Conservation (phyloP, 2,888 invertebrate genomes). For the Amiota communis region DNA sequence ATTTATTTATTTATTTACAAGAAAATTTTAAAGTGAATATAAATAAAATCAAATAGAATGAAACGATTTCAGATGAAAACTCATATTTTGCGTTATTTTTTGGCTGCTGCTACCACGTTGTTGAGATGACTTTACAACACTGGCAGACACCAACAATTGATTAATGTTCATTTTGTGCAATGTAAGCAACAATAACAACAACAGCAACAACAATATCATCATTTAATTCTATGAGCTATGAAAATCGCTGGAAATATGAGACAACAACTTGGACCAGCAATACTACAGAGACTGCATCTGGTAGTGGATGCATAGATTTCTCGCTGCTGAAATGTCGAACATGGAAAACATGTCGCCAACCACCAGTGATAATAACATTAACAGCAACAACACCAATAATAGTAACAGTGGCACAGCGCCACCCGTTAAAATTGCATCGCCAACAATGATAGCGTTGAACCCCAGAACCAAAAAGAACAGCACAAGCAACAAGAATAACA, state of each 20-base stretch:
- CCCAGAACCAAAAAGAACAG: not conserved
- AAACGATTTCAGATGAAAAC: conserved; percentile 28
- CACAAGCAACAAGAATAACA: conserved; percentile 19
- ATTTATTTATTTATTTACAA: conserved; percentile 38
- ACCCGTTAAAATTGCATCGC: conserved; percentile 5
- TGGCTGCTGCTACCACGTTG: conserved; percentile 9
- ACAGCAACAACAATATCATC: conserved; percentile 41
- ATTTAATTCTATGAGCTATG: conserved; percentile 12
- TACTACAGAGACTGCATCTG: not conserved
- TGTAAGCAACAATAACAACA: conserved; percentile 57
- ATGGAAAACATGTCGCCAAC: not conserved
- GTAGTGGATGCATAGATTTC: not conserved
- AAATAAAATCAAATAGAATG: not conserved
- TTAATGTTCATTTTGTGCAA: conserved; percentile 60
- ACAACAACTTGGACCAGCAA: not conserved
- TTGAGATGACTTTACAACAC: conserved; percentile 45
- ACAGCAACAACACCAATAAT: not conserved
- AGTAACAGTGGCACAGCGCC: not conserved
- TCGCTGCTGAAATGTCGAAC: conserved; percentile 28
- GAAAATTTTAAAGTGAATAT: not conserved
- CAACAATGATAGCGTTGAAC: not conserved
- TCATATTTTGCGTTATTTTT: not conserved
- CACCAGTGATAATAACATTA: not conserved
- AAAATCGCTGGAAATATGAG: not conserved
- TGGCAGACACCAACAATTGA: conserved; percentile 52